phyloP scores from a whole-genome alignment of 2,888 invertebrate genomes.

The Lithodes maja region DNA sequence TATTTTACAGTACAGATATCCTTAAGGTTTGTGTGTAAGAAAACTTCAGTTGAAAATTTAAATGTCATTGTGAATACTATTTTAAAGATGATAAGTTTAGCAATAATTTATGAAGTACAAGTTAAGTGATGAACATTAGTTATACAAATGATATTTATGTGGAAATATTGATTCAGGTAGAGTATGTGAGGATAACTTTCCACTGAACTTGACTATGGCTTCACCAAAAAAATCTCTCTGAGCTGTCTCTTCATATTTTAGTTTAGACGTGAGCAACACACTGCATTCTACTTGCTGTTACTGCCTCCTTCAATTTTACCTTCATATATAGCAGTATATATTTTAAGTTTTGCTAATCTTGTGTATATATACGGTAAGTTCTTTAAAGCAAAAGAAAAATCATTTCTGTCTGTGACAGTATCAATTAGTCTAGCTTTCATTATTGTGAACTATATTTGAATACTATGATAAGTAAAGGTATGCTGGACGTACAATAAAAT shows the following conservation, averaged over 20 bases:
- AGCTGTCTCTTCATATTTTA: background rate
- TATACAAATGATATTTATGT: too few relatives aligned
- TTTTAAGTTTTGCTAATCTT: background rate
- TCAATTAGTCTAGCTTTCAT: background rate
- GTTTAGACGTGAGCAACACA: background rate
- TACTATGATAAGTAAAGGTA: background rate
- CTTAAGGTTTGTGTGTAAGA: too few relatives aligned
- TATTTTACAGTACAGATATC: too few relatives aligned
- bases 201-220: too few relatives aligned
- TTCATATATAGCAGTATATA: background rate
- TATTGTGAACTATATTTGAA: background rate
- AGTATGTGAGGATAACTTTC: too few relatives aligned
- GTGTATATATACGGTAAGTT: conserved; percentile 1
- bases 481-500: conserved; percentile 12
- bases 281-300: background rate
- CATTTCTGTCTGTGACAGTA: background rate
- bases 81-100: too few relatives aligned
- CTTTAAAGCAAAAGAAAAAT: background rate
- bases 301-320: background rate
- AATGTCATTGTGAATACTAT: too few relatives aligned
- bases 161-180: too few relatives aligned
- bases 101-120: too few relatives aligned
- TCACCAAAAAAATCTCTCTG: background rate
- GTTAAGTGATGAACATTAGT: too few relatives aligned
- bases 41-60: too few relatives aligned